Conservation (phyloP, 1,140 invertebrate genomes). For the Caenorhabditis tropicalis region DNA sequence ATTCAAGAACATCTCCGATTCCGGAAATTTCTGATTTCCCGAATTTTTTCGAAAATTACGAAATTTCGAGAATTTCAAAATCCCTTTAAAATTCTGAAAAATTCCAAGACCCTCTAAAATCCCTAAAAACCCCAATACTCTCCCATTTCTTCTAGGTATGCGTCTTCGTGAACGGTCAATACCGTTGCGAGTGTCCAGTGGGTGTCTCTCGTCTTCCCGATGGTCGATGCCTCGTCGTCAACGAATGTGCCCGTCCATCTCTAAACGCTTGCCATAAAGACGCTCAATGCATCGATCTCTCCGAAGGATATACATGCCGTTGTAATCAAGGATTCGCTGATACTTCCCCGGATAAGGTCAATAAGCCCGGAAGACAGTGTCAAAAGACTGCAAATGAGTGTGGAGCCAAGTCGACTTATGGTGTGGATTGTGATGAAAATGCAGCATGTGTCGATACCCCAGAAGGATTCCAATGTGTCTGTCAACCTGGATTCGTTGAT, state of each 20-base stretch:
- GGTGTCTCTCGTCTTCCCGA: slow-evolving; percentile 55
- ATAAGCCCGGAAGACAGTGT: slow-evolving; percentile 59
- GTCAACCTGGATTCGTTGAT: slow-evolving; percentile 58
- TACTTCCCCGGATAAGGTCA: slow-evolving; percentile 51
- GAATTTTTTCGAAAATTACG: too few species aligned
- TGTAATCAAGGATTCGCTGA: slow-evolving; percentile 60
- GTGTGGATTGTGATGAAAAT: slow-evolving; percentile 58
- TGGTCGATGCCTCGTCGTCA: slow-evolving; percentile 56
- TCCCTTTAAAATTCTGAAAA: too few species aligned
- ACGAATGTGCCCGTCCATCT: slow-evolving; percentile 57
- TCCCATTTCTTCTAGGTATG: slow-evolving; percentile 34
- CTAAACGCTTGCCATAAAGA: slow-evolving; percentile 58
- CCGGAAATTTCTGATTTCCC: too few species aligned
- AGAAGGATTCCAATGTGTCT: slow-evolving; percentile 59
- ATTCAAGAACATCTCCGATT: too few species aligned
- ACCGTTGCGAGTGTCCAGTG: slow-evolving; percentile 58
- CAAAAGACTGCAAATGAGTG: slow-evolving; percentile 57
- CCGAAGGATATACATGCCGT: slow-evolving; percentile 56
- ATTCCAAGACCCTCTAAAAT: too few species aligned
- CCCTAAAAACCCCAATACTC: too few species aligned
- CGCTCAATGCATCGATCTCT: slow-evolving; percentile 58
- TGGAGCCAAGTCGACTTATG: slow-evolving; percentile 49
- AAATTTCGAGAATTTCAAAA: too few species aligned
- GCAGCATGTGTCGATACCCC: slow-evolving; percentile 61
- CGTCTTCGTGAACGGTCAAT: slow-evolving; percentile 59